These are phyloP conservation scores for Sparidentex hasta DNA, from an alignment of 2,797 vertebrate genomes.

Conservation along the genomic window DNA sequence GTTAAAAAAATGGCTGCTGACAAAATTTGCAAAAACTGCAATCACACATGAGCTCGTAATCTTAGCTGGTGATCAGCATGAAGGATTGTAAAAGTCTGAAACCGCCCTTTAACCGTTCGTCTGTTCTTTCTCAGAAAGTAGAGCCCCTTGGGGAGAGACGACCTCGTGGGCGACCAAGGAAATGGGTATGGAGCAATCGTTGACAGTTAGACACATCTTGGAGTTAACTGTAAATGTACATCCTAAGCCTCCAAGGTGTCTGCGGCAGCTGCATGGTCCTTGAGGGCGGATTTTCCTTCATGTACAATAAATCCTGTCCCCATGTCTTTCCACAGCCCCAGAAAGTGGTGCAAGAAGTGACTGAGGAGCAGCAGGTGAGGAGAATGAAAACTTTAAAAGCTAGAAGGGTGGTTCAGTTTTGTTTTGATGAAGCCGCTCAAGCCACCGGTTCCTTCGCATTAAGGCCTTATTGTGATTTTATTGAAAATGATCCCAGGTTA, in stretches of 20 bases:
- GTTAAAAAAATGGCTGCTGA: not conserved
- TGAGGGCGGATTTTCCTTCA: not conserved
- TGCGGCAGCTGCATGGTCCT: constrained; percentile 29
- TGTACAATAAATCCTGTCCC: constrained; percentile 41
- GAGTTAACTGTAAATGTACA: constrained; percentile 37
- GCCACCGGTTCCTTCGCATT: not conserved
- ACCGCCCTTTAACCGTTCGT: constrained; percentile 14
- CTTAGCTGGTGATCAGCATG: not conserved
- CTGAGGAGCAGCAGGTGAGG: constrained; percentile 82
- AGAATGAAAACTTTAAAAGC: constrained; percentile 47
- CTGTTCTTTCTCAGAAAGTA: constrained; percentile 89
- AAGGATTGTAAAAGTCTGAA: constrained; percentile 15
- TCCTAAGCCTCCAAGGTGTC: constrained; percentile 34
- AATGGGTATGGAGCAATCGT: constrained; percentile 92
- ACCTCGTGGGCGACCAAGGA: constrained; percentile 97
- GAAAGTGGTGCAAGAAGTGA: constrained; percentile 75
- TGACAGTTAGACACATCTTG: constrained; percentile 40
- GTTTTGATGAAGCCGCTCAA: constrained; percentile 35
- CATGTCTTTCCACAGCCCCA: constrained; percentile 74
- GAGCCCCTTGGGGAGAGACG: constrained; percentile 94
- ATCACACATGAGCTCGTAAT: not conserved
- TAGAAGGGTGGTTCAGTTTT: constrained; percentile 32
- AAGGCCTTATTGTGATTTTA: not conserved
- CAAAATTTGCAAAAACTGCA: not conserved
- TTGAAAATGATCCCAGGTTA: not conserved